Base-by-base conservation (phyloP, 2,888 invertebrate species). In the Cataglyphis albicans region DNA sequence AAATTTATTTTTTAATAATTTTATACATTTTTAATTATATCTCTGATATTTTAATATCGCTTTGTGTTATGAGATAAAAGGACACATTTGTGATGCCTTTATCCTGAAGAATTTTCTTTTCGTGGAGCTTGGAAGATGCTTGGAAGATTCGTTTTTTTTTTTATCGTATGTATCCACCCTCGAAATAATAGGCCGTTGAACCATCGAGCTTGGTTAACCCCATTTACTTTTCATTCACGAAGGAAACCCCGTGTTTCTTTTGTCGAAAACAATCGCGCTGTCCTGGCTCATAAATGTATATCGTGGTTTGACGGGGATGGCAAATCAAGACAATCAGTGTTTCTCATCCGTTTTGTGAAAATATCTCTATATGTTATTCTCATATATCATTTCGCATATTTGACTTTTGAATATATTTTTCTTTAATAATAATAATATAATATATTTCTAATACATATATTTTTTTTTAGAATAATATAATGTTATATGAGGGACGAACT, bases 141-240 rank as follows among this genome's bases (percentile, higher is more conserved):
- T 83, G 86, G 57, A 78, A 81, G 90, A 88, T 84, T 85, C 85
- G 80, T 83, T 59, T 78, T 74, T 78, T 83, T 59, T 78, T 74
- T 81, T 81, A 85, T 89, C 82, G 89, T 84, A 85, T 70, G 85
- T 85, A 87, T 86, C 90, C 82, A 84, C 88, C 89, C 90, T 81
- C 85, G 85, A 85, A 84, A 84, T 86, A 90, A 90, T 84, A 81
- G 87, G 61, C 82, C 82, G 86, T 48, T 67, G 59, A 75, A 73
- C 76, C 87, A 78, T 82, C 88, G 84, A 83, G 87, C 86, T 84
- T 86, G 88, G 88, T 87, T 90, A 90, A 90, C 84, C 86, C 86
- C 90, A 90, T 90, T 90, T 88, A 88, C 84, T 86, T 89, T 87
- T 88, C 87, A 87, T 89, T 88, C 89, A 81, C 61, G 81, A 65